A percentile compares a stretch with the other conserved stretches of the same genome.
Evolutionary conservation across 2,888 invertebrate genomes (phyloP).

Genomic region (Hirtodrosophila cameraria): DNA sequence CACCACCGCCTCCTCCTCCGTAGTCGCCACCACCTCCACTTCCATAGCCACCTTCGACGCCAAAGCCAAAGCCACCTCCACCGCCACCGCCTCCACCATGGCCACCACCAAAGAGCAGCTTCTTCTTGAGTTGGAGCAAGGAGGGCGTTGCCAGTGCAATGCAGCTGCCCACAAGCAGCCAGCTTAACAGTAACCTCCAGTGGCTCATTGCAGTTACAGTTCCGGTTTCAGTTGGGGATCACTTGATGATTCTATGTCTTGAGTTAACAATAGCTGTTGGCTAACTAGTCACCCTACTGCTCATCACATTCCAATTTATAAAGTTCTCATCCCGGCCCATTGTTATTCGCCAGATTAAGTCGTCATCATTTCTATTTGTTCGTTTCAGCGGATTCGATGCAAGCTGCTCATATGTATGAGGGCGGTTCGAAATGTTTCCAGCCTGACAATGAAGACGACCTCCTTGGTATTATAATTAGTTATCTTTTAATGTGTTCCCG

Average conservation of each 20-base stretch:
- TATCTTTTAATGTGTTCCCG: too few relatives aligned
- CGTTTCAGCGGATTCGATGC: conserved; percentile 33
- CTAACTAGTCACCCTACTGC: conserved; percentile 45
- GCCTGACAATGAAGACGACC: too few relatives aligned
- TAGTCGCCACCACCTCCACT: conserved; percentile 29
- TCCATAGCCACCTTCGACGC: conserved; percentile 26
- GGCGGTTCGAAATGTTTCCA: too few relatives aligned
- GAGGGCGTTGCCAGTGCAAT: conserved; percentile 52
- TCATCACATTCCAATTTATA: conserved; percentile 51
- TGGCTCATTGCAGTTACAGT: conserved; percentile 32
- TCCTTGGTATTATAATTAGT: too few relatives aligned
- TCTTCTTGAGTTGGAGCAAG: conserved; percentile 56
- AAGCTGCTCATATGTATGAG: conserved; percentile 8
- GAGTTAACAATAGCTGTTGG: conserved; percentile 24
- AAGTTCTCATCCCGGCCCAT: conserved; percentile 44
- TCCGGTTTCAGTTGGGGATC: conserved; percentile 9
- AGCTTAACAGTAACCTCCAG: conserved; percentile 24
- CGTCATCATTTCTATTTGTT: conserved; percentile 38
- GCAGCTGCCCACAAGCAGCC: conserved; percentile 51
- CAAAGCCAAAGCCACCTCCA: conserved; percentile 22
- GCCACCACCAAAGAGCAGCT: conserved; percentile 53
- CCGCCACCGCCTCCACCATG: conserved; percentile 32
- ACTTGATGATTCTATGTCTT: neutral
- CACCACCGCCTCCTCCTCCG: conserved; percentile 33
- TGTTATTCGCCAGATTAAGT: conserved; percentile 39